Base-by-base conservation (phyloP, 2,888 invertebrate genomes). In the Clepsis dumicolana region DNA sequence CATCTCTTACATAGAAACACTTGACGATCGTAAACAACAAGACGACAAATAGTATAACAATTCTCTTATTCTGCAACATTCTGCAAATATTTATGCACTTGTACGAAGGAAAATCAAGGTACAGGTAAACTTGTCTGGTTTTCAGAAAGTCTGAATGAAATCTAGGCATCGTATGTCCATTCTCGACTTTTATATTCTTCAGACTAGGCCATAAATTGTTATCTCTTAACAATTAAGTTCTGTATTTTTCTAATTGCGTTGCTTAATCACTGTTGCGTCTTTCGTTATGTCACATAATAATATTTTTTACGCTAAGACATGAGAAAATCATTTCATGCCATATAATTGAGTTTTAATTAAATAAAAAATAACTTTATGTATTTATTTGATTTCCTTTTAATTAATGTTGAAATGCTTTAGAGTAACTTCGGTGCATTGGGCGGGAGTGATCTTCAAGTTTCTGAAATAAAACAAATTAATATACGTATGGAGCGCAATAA, bases 361-460 rank as follows among this genome's bases (percentile, higher is more conserved):
- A 2, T 18, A 35, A 21, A 3, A 25, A 21, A 35, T 18, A 29
- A 2, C 0, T 21, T 29, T 14, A 21, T 7, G 4, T 56, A 3
- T 29, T 4, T 25, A 16, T 48, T 25, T 35, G 0, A 5, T 4
- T n/a, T 41, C 10, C 1, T 10, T 53, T 32, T 32, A 12, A n/a
- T 32, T 59, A 41, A 24, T 52, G 7, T 50, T 64, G 41, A 16
- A 48, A 54, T 41, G 1, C 59, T 65, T 71, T 65, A 61, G 63
- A 48, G n/a, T 57, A 21, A 16, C 59, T 74, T 60, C 71, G 66
- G 32, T 70, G 70, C 21, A 68, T 59, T 14, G 65, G 54, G 21
- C 48, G 64, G 16, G 65, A 73, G 66, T 80, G 79, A 66, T 84
- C 77, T 77, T 83, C 78, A 24, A 88, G 74, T 81, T 80, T 88